A percentile compares a stretch with the other conserved stretches of the same genome.
These are phyloP conservation scores for Phyllopteryx taeniolatus DNA, from an alignment of 2,113 vertebrate genomes.

Conservation along the genomic window DNA sequence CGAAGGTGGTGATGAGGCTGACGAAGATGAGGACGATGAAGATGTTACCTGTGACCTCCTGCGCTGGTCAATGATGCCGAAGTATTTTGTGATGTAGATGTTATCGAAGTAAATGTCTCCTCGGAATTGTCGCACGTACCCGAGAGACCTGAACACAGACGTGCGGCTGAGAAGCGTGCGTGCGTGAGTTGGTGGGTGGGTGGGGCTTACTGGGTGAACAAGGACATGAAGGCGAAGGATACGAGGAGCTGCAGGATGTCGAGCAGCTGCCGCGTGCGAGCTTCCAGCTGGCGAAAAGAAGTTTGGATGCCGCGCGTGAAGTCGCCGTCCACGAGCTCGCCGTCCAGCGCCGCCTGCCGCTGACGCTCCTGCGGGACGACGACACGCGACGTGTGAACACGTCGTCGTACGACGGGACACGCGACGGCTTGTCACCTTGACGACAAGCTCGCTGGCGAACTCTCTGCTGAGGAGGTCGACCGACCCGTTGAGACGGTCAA, in stretches of 20 bases:
- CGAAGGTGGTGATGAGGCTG: not conserved
- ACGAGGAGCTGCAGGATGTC: conserved; percentile 33
- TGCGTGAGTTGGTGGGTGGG: too few species aligned
- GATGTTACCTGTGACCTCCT: conserved; percentile 33
- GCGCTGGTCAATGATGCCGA: conserved; percentile 46
- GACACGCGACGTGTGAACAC: not conserved
- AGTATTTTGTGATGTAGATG: conserved; percentile 56
- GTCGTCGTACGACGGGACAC: not conserved
- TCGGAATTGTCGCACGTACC: conserved; percentile 40
- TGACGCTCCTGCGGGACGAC: conserved; percentile 34
- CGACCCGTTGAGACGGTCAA: conserved; percentile 76
- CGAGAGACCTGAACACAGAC: conserved; percentile 29
- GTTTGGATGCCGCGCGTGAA: conserved; percentile 17
- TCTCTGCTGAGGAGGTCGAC: conserved; percentile 69
- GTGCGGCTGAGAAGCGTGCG: too few species aligned
- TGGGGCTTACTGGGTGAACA: conserved; percentile 42
- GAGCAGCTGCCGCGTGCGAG: not conserved
- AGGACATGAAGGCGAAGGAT: conserved; percentile 52
- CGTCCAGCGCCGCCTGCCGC: conserved; percentile 28
- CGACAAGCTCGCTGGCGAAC: conserved; percentile 67
- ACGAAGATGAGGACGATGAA: not conserved
- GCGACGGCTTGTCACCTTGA: conserved; percentile 59
- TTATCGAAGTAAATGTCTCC: conserved; percentile 57
- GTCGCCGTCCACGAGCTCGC: conserved; percentile 12
- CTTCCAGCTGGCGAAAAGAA: conserved; percentile 17